Conservation (phyloP, 1,140 invertebrate species). For the Drosophila auraria region DNA sequence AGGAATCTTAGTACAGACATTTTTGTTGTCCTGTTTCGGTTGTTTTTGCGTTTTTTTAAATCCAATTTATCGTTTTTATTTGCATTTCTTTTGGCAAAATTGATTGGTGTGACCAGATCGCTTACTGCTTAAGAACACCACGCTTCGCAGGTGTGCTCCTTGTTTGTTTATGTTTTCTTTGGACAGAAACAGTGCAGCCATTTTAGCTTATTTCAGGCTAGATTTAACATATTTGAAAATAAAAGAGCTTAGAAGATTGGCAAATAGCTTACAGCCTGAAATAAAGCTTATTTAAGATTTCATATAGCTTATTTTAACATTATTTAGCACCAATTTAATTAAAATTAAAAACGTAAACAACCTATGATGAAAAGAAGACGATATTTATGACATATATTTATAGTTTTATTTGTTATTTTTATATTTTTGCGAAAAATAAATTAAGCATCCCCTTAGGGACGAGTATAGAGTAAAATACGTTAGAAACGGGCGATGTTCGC, state of each 20-base stretch:
- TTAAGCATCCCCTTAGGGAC: background rate
- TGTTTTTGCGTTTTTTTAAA: constrained; percentile 30
- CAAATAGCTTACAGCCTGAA: no score
- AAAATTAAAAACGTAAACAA: no score
- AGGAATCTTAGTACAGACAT: constrained; percentile 72
- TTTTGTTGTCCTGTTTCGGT: constrained; percentile 18
- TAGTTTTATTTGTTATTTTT: background rate
- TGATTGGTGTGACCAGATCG: constrained; percentile 8
- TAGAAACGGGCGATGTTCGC: background rate
- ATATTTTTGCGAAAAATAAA: background rate
- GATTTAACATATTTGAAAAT: no score
- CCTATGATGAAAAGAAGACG: background rate
- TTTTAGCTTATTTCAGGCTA: no score
- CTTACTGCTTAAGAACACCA: background rate
- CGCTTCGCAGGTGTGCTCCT: background rate
- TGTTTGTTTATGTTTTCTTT: constrained; percentile 9
- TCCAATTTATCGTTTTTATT: constrained; percentile 37
- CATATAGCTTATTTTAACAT: no score
- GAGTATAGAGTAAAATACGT: background rate
- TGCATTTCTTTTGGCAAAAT: constrained; percentile 36
- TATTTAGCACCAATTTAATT: no score
- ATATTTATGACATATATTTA: background rate
- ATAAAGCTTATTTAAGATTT: no score
- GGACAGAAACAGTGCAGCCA: no score
- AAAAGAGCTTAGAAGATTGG: no score